Percentiles rank a stretch among this genome's conserved stretches.
Conservation (phyloP, 2,888 invertebrate genomes). For the Candidula unifasciata region DNA sequence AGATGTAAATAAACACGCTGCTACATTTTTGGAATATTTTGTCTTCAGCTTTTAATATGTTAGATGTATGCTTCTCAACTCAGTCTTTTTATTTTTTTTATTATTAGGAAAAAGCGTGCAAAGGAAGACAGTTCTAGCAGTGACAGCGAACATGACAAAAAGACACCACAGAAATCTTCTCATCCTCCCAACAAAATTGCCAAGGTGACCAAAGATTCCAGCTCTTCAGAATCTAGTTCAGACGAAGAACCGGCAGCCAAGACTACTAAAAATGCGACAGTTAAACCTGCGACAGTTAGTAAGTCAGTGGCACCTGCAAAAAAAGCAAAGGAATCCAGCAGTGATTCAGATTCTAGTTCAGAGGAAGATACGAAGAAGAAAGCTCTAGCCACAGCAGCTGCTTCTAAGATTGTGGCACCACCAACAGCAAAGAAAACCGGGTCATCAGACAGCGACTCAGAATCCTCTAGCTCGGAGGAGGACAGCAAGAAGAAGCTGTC, state of each 20-base stretch:
- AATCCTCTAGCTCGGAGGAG: conserved; percentile 53
- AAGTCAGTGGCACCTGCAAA: not conserved
- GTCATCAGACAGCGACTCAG: conserved; percentile 53
- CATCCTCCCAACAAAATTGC: conserved; percentile 28
- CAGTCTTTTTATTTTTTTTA: not conserved
- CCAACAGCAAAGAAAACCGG: conserved; percentile 39
- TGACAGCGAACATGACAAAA: conserved; percentile 26
- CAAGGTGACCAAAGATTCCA: conserved; percentile 9
- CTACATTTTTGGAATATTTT: too few species aligned
- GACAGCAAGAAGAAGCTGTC: conserved; percentile 41
- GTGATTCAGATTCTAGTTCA: conserved; percentile 50
- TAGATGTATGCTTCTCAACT: not conserved
- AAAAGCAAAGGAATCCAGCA: conserved; percentile 40
- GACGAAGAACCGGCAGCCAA: conserved; percentile 47
- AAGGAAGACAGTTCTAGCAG: conserved; percentile 23
- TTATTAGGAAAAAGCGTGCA: not conserved
- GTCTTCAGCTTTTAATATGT: not conserved
- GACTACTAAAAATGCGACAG: not conserved
- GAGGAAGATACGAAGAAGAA: conserved; percentile 48
- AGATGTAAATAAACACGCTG: too few species aligned
- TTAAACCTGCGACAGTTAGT: not conserved
- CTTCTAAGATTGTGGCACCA: not conserved
- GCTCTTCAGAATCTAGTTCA: conserved; percentile 41
- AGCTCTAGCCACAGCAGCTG: not conserved
- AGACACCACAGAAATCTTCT: not conserved